Evolutionary conservation across 2,113 vertebrate species (phyloP).

Genomic region (Pedetes capensis): DNA sequence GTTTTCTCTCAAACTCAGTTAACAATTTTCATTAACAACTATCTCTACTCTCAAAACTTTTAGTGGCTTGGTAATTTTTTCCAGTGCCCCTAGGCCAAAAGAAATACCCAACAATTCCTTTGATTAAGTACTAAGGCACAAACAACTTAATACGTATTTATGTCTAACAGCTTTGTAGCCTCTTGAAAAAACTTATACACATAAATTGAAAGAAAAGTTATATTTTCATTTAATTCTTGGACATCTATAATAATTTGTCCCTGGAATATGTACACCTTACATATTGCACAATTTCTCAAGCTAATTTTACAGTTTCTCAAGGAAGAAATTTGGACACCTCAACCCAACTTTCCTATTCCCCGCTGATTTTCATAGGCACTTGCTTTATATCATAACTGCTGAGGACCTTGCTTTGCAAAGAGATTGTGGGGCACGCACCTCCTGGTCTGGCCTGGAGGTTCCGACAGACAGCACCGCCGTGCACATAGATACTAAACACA

Average conservation of each 20-base stretch:
- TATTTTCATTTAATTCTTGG: conserved; percentile 8
- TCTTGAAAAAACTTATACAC: not conserved
- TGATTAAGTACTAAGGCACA: conserved; percentile 10
- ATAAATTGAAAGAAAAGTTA: not conserved
- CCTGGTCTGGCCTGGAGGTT: too few relatives aligned
- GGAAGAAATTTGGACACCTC: not conserved
- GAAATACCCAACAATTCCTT: not conserved
- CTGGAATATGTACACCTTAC: not conserved
- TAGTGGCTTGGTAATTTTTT: not conserved
- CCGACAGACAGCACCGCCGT: too few relatives aligned
- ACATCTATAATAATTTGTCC: not conserved
- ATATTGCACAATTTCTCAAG: not conserved
- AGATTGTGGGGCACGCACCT: too few relatives aligned
- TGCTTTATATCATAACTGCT: not conserved
- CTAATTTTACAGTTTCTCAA: not conserved
- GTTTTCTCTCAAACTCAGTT: not conserved
- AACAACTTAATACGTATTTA: conserved; percentile 32
- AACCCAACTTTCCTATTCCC: not conserved
- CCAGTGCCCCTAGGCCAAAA: not conserved
- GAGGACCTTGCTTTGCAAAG: not conserved
- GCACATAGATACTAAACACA: too few relatives aligned
- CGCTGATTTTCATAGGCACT: not conserved
- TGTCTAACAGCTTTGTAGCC: not conserved
- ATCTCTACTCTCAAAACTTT: not conserved
- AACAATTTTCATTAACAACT: not conserved